These are phyloP conservation scores for Toxonevra muliebris DNA, from an alignment of 2,888 invertebrate species.

Conservation along the genomic window DNA sequence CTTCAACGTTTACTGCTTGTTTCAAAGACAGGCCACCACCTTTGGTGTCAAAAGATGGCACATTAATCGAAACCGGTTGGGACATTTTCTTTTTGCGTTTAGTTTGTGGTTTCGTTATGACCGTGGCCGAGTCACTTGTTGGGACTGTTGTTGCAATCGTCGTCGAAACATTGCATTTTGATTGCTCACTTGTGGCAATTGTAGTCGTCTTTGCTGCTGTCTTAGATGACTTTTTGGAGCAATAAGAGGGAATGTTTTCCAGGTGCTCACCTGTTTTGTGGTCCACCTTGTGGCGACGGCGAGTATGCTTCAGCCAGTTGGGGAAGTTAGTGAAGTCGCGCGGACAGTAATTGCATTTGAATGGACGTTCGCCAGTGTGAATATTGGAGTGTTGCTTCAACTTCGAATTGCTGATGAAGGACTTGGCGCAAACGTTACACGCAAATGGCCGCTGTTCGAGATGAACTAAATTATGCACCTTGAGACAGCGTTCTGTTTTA, in stretches of 20 bases:
- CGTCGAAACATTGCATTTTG: too few species aligned
- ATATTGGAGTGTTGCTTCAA: slow-evolving; percentile 71
- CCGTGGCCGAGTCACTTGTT: slow-evolving; percentile 1
- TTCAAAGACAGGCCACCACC: neutral
- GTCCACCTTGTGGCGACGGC: slow-evolving; percentile 68
- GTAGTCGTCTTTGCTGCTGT: slow-evolving; percentile 41
- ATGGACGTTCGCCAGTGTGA: slow-evolving; percentile 69
- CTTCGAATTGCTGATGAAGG: slow-evolving; percentile 70
- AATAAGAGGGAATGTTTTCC: slow-evolving; percentile 63
- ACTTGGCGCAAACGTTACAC: slow-evolving; percentile 68
- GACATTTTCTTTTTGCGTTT: neutral
- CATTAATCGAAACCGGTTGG: neutral
- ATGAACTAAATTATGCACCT: slow-evolving; percentile 69
- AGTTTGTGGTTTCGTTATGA: neutral
- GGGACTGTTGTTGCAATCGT: slow-evolving; percentile 23
- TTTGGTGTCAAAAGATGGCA: neutral
- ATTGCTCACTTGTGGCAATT: neutral
- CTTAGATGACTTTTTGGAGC: slow-evolving; percentile 59
- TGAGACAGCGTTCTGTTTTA: slow-evolving; percentile 69
- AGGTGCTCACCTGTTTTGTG: slow-evolving; percentile 64
- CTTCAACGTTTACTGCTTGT: neutral
- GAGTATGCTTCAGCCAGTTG: slow-evolving; percentile 70
- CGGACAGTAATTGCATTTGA: slow-evolving; percentile 70
- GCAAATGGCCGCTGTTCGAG: slow-evolving; percentile 68
- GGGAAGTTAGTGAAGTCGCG: slow-evolving; percentile 71